Evolutionary conservation across 2,797 vertebrate species (phyloP).

Genomic region (Bradypus variegatus): DNA sequence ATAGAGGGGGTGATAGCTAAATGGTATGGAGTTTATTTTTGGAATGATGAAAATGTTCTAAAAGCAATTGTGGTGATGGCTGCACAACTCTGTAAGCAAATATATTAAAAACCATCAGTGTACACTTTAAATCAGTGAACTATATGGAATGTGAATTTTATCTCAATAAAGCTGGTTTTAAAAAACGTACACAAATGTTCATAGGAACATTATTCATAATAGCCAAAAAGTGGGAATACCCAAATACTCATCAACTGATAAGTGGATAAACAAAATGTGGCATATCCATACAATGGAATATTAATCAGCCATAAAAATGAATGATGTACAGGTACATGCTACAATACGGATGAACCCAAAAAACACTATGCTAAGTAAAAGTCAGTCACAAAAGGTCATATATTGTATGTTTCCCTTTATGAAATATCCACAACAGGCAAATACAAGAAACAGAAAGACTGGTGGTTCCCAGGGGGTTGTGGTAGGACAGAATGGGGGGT

Average conservation of each 20-base stretch:
- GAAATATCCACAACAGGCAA: neutral
- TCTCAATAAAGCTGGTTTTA: neutral
- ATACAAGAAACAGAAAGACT: constrained; percentile 14
- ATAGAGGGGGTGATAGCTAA: neutral
- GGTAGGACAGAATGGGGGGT: neutral
- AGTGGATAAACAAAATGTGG: neutral
- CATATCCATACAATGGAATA: neutral
- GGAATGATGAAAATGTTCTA: neutral
- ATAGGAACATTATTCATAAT: neutral
- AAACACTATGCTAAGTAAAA: neutral
- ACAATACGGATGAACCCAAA: neutral
- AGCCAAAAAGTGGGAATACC: neutral
- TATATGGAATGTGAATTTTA: neutral
- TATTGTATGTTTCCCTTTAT: neutral
- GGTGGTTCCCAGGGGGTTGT: neutral
- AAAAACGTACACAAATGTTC: neutral
- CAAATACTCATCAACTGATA: neutral
- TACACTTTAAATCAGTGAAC: neutral
- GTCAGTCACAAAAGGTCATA: neutral
- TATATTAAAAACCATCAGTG: neutral
- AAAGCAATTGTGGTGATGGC: neutral
- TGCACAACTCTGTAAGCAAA: neutral
- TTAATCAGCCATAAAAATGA: neutral
- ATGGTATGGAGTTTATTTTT: neutral
- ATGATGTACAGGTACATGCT: neutral